Evolutionary conservation across 2,113 vertebrate species (phyloP).

Genomic region (Pogona vitticeps): DNA sequence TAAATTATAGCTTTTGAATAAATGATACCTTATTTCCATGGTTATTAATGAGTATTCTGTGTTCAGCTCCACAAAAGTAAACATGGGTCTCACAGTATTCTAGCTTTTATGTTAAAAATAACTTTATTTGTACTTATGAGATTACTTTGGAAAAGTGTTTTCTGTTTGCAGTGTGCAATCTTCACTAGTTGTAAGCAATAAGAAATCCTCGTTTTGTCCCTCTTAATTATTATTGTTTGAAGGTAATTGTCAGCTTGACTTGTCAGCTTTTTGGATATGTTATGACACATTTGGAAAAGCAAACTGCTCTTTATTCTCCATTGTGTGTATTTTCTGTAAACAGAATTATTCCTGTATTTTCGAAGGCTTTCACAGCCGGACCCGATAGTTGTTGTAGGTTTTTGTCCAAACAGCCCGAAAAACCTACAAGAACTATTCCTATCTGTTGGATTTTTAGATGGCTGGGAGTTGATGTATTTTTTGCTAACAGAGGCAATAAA

Average conservation of each 20-base stretch:
- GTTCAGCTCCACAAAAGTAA: background rate
- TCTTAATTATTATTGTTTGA: background rate
- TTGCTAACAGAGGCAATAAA: background rate
- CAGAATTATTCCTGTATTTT: background rate
- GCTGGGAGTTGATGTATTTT: background rate
- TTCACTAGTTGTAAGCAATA: background rate
- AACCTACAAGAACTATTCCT: background rate
- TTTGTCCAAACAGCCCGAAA: too few relatives aligned
- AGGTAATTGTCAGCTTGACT: background rate
- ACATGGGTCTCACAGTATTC: background rate
- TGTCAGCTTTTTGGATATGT: constrained; percentile 18
- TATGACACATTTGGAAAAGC: background rate
- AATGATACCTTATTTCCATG: background rate
- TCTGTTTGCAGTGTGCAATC: background rate
- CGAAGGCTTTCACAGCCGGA: too few relatives aligned
- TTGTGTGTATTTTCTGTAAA: constrained; percentile 10
- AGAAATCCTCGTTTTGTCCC: background rate
- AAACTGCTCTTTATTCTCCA: background rate
- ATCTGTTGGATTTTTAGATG: constrained; percentile 3
- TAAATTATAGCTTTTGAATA: constrained; percentile 20
- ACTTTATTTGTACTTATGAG: background rate
- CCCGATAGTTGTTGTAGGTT: too few relatives aligned
- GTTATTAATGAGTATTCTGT: background rate
- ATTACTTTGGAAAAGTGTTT: background rate
- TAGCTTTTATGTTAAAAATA: background rate